A percentile compares a stretch with the other conserved stretches of the same genome.
Conservation (phyloP, 1,140 invertebrate species). For the Drosophila bipectinata region DNA sequence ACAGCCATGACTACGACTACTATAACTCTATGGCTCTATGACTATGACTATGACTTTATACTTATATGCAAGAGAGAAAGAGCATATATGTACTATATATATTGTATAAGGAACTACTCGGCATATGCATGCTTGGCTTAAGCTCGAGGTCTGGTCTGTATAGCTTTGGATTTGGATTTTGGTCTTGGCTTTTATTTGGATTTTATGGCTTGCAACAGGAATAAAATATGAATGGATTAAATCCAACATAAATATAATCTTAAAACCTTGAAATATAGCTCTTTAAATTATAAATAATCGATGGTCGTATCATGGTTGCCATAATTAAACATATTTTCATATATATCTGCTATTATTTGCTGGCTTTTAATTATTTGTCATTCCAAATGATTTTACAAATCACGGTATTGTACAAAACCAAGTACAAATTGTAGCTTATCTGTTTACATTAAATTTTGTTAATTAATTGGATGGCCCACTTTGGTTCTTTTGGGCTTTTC, state of each 20-base stretch:
- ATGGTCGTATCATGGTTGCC: too few relatives aligned
- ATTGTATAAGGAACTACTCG: conserved; percentile 3
- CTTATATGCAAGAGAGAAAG: conserved; percentile 1
- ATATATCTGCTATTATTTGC: too few relatives aligned
- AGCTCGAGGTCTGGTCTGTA: conserved; percentile 2
- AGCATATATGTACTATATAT: neutral
- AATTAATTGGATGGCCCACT: too few relatives aligned
- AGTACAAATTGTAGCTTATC: too few relatives aligned
- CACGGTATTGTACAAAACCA: too few relatives aligned
- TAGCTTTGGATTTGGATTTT: conserved; percentile 10
- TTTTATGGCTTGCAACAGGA: conserved; percentile 64
- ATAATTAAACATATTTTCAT: too few relatives aligned
- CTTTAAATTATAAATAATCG: too few relatives aligned
- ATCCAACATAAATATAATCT: conserved; percentile 7
- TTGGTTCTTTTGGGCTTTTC: too few relatives aligned
- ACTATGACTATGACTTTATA: conserved; percentile 14
- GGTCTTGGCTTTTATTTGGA: conserved; percentile 52
- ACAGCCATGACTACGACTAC: conserved; percentile 37
- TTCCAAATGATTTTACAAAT: too few relatives aligned
- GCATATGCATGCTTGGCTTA: conserved; percentile 30
- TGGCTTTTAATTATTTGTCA: too few relatives aligned
- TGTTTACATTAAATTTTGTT: too few relatives aligned
- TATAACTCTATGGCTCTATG: conserved; percentile 1
- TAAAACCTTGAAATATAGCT: neutral
- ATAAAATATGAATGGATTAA: conserved; percentile 71